Evolutionary conservation across 1,140 invertebrate genomes (phyloP), one percentile per base, ranked within the genome.

Genomic region (Whitmania pigra): DNA sequence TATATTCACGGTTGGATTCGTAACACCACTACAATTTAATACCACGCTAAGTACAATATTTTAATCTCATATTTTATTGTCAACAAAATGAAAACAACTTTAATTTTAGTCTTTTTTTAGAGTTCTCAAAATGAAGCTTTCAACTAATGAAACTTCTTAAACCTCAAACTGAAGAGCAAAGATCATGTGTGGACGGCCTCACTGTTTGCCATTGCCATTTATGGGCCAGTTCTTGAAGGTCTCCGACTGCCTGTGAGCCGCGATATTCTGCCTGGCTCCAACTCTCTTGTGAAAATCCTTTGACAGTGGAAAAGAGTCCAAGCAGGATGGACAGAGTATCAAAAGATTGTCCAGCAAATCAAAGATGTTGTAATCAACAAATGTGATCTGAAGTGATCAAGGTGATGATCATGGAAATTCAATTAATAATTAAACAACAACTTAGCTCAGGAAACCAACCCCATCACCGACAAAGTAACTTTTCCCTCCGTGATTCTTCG

Each of bases 311-410:
- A 79, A 82, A 2, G 75, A 70, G 53, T 82, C 81, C 36, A 85
- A 75, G 71, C 78, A 81, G 22, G 75, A 76, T 15, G 83, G 78
- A 31, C 79, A 76, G 15, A 86, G 75, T 18, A 79, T 70, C n/a
- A 75, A 71, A 53, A 82, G 79, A 31, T 82, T 78, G 76, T 85
- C 83, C 31, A 86, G 73, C 7, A 82, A 73, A 71, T 86, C 85
- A 77, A 84, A 85, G 25, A 84, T 72, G 40, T 82, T 75, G 75
- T 86, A 86, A 73, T 86, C 85, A 7, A 81, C 81, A 75, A 81
- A 84, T 0, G 81, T 82, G 13, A 85, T 74, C 84, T 85, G 76
- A 71, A 76, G n/a, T 63, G 53, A 36, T 73, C 4, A 71, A 31
- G 31, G 22, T n/a, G 18, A n/a, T 25, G 57, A 1, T 17, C 18